Evolutionary conservation across 2,888 invertebrate species (phyloP).

Genomic region (Lingula anatina): DNA sequence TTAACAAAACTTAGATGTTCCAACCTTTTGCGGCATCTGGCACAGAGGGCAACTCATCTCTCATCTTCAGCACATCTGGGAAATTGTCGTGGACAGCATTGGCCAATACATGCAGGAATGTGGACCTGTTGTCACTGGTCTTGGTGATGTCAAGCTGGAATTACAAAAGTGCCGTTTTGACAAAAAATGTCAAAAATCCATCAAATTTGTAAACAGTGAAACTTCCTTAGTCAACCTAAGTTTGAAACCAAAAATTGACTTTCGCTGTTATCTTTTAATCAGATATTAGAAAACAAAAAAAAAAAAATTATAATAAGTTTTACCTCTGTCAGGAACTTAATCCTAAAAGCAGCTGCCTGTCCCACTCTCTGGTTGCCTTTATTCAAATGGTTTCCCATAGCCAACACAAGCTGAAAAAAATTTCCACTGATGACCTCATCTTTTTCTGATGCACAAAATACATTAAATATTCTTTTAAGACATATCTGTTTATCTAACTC

Average conservation of each 20-base stretch:
- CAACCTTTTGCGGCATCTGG: constrained; percentile 44
- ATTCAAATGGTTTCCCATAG: constrained; percentile 52
- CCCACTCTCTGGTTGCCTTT: constrained; percentile 45
- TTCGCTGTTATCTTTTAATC: too few species aligned
- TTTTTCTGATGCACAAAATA: too few species aligned
- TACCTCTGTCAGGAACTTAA: constrained; percentile 45
- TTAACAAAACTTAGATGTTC: too few species aligned
- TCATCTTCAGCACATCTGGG: constrained; percentile 35
- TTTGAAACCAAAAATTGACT: too few species aligned
- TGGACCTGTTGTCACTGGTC: constrained; percentile 45
- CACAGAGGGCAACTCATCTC: constrained; percentile 38
- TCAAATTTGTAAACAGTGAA: too few species aligned
- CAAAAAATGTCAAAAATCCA: too few species aligned
- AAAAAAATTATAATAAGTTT: too few species aligned
- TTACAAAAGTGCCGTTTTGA: neutral
- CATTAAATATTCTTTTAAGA: too few species aligned
- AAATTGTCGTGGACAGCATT: constrained; percentile 40
- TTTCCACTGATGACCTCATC: too few species aligned
- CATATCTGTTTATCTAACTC: too few species aligned
- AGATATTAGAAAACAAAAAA: too few species aligned
- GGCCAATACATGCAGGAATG: constrained; percentile 47
- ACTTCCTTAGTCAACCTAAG: too few species aligned
- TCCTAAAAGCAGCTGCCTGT: constrained; percentile 45
- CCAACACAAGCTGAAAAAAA: constrained; percentile 40
- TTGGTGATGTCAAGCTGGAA: constrained; percentile 48